These are phyloP conservation scores for Meleagris gallopavo DNA, from an alignment of 2,113 vertebrate genomes.

Conservation along the genomic window DNA sequence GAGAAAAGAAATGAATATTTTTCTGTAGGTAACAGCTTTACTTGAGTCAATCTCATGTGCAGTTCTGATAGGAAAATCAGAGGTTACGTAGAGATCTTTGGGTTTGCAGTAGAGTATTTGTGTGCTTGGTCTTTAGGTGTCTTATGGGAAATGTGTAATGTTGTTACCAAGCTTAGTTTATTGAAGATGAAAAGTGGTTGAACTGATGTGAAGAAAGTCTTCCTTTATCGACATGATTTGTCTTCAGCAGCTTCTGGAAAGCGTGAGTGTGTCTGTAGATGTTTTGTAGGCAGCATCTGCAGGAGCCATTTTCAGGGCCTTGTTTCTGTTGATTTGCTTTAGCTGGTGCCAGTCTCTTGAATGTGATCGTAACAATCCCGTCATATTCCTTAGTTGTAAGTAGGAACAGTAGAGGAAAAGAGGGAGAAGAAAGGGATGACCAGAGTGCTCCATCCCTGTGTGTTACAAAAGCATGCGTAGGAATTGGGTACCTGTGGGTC, in stretches of 20 bases:
- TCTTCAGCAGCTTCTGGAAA: slow-evolving; percentile 23
- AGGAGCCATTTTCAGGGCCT: not conserved
- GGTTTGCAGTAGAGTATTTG: not conserved
- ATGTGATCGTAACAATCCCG: not conserved
- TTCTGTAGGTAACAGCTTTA: not conserved
- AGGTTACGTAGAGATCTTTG: not conserved
- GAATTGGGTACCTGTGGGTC: no score
- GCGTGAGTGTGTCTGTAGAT: not conserved
- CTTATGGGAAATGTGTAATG: not conserved
- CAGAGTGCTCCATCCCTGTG: rapidly evolving
- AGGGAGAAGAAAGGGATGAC: not conserved
- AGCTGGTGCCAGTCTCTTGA: not conserved
- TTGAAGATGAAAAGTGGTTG: not conserved
- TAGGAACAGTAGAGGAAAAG: not conserved
- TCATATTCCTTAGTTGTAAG: not conserved
- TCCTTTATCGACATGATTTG: not conserved
- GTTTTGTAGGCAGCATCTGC: not conserved
- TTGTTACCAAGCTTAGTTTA: not conserved
- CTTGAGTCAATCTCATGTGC: not conserved
- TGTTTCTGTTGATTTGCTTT: not conserved
- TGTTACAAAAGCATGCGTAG: not conserved
- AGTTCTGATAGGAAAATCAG: not conserved
- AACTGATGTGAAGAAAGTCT: slow-evolving; percentile 12
- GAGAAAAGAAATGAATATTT: not conserved
- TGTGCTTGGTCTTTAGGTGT: not conserved